phyloP scores from a whole-genome alignment of 2,797 vertebrate genomes.

The Fratercula arctica region DNA sequence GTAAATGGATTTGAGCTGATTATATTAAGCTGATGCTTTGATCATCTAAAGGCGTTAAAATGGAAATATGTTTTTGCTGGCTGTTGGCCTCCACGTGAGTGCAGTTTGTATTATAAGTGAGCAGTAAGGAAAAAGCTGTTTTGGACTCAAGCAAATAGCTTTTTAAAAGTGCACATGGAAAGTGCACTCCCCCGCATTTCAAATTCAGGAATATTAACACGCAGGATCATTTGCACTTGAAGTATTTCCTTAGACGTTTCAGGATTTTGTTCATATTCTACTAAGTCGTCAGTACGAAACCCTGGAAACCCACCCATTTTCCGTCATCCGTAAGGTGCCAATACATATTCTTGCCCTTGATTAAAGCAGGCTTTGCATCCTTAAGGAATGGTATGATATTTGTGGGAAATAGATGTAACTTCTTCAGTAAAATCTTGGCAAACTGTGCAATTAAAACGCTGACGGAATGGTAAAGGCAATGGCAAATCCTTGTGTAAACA shows the following conservation, averaged over 20 bases:
- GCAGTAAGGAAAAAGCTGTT: conserved; percentile 61
- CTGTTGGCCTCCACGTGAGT: conserved; percentile 79
- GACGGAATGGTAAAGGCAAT: conserved; percentile 82
- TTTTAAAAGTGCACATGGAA: conserved; percentile 38
- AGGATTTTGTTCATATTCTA: conserved; percentile 22
- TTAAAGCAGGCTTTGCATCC: conserved; percentile 61
- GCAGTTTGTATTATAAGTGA: conserved; percentile 66
- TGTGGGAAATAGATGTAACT: conserved; percentile 67
- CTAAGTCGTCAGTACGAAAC: not conserved
- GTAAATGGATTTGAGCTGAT: conserved; percentile 98
- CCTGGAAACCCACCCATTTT: conserved; percentile 30
- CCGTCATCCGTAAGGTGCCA: conserved; percentile 27
- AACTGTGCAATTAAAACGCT: conserved; percentile 82
- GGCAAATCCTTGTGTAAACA: conserved; percentile 83
- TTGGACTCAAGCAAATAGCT: conserved; percentile 48
- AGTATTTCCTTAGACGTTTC: conserved; percentile 1
- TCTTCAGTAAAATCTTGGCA: conserved; percentile 74
- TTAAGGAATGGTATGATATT: conserved; percentile 73
- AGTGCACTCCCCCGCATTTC: not conserved
- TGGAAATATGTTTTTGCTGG: conserved; percentile 94
- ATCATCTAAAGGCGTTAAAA: conserved; percentile 97
- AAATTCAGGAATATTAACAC: conserved; percentile 43
- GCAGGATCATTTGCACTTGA: conserved; percentile 18
- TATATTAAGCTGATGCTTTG: conserved; percentile 99
- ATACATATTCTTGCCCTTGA: conserved; percentile 44